Percentiles rank a stretch among this genome's conserved stretches.
phyloP scores from a whole-genome alignment of 23 tunicate species.

The Trididemnum nubilum region DNA sequence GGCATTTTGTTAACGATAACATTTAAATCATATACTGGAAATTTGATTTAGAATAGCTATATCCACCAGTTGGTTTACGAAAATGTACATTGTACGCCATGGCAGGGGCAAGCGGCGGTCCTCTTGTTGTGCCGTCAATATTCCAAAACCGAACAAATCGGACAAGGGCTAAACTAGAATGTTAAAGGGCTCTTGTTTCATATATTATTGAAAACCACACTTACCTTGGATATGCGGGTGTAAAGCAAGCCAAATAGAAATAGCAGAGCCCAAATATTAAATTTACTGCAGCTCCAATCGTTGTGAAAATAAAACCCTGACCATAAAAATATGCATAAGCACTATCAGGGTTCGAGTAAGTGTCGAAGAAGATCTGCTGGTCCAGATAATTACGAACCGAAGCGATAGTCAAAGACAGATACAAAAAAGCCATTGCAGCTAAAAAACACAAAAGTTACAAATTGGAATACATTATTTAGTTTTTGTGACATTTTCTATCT shows the following conservation, averaged over 20 bases:
- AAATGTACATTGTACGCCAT: no score
- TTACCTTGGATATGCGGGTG: slow-evolving; percentile 73
- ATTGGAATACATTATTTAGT: no score
- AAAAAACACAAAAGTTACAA: neutral
- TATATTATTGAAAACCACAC: no score
- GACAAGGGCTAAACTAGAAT: no score
- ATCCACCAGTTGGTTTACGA: no score
- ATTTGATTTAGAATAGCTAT: no score
- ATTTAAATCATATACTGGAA: no score
- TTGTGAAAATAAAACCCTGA: neutral
- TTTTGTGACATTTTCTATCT: neutral
- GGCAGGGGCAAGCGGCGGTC: no score
- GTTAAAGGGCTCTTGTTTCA: no score
- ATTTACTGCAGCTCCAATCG: neutral
- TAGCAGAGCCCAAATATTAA: slow-evolving; percentile 27
- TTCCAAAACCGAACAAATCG: no score
- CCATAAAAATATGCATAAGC: neutral
- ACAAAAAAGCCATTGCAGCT: slow-evolving; percentile 11
- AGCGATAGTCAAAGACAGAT: neutral
- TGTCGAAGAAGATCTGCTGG: slow-evolving; percentile 7
- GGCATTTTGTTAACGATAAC: no score
- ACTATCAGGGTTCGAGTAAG: neutral
- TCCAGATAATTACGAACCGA: neutral
- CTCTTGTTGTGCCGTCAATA: no score
- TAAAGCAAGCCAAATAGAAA: slow-evolving; percentile 44